A percentile compares a stretch with the other conserved stretches of the same genome.
phyloP scores from a whole-genome alignment of 2,797 vertebrate genomes.

The Micrastur ruficollis region DNA sequence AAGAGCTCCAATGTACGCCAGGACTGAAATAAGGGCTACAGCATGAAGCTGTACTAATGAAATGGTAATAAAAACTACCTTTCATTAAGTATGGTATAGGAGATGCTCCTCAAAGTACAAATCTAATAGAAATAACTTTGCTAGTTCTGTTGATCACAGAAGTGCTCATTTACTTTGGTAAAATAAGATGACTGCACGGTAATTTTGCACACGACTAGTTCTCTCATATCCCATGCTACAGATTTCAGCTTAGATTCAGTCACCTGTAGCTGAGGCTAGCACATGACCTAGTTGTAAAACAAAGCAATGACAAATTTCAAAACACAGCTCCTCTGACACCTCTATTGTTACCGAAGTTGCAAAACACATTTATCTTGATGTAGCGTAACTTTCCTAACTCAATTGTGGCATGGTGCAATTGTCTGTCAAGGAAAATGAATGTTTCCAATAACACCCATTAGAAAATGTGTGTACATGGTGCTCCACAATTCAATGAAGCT shows the following conservation, averaged over 20 bases:
- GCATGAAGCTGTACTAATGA: not conserved
- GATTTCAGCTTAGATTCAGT: not conserved
- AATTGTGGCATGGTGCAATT: not conserved
- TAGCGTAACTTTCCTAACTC: not conserved
- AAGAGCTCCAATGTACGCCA: not conserved
- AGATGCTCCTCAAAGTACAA: not conserved
- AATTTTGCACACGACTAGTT: not conserved
- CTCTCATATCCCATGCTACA: not conserved
- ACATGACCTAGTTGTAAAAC: not conserved
- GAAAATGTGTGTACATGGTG: not conserved
- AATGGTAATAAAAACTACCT: not conserved
- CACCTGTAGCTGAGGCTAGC: not conserved
- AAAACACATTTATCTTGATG: not conserved
- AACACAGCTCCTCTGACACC: not conserved
- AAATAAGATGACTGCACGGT: not conserved
- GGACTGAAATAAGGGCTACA: not conserved
- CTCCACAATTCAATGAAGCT: slow-evolving; percentile 21
- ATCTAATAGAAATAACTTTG: not conserved
- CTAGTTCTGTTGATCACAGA: not conserved
- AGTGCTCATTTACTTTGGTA: not conserved
- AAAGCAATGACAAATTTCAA: not conserved
- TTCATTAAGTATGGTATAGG: not conserved
- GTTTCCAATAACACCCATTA: slow-evolving; percentile 30
- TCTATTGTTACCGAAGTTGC: not conserved
- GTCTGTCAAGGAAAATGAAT: slow-evolving; percentile 32